These are phyloP conservation scores for Hirtodrosophila cameraria DNA, from an alignment of 2,888 invertebrate species.

Conservation along the genomic window DNA sequence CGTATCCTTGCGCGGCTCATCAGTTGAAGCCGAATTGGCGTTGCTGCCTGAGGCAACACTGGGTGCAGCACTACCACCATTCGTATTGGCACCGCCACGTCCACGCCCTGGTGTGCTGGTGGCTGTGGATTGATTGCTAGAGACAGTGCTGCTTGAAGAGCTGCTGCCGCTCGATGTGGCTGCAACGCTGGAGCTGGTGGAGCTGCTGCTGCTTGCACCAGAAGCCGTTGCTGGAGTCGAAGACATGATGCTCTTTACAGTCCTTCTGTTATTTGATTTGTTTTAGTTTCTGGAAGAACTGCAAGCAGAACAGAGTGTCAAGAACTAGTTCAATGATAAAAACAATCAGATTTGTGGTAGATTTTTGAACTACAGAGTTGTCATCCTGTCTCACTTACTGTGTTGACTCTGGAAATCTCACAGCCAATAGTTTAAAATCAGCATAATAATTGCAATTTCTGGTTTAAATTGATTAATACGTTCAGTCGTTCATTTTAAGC, in stretches of 20 bases:
- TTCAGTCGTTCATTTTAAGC: no score
- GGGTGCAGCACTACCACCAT: conserved; percentile 79
- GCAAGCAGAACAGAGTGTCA: neutral
- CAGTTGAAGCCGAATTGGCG: conserved; percentile 77
- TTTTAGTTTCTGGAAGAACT: conserved; percentile 15
- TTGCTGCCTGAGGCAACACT: conserved; percentile 69
- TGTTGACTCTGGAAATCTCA: no score
- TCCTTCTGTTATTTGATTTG: conserved; percentile 30
- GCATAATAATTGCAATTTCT: no score
- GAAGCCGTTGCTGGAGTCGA: conserved; percentile 78
- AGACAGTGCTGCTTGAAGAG: conserved; percentile 55
- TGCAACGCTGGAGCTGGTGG: conserved; percentile 85
- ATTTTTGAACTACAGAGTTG: no score
- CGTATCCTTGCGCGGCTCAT: conserved; percentile 91
- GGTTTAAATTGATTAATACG: no score
- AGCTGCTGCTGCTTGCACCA: conserved; percentile 85
- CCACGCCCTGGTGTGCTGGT: conserved; percentile 54
- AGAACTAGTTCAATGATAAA: no score
- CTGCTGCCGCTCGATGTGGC: conserved; percentile 56
- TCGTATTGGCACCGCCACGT: conserved; percentile 87
- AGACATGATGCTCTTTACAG: conserved; percentile 70
- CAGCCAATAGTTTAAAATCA: no score
- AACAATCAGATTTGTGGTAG: no score
- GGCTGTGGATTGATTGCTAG: conserved; percentile 53
- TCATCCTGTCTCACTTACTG: no score